phyloP scores from a whole-genome alignment of 2,888 invertebrate species.

The Apoda limacodes region DNA sequence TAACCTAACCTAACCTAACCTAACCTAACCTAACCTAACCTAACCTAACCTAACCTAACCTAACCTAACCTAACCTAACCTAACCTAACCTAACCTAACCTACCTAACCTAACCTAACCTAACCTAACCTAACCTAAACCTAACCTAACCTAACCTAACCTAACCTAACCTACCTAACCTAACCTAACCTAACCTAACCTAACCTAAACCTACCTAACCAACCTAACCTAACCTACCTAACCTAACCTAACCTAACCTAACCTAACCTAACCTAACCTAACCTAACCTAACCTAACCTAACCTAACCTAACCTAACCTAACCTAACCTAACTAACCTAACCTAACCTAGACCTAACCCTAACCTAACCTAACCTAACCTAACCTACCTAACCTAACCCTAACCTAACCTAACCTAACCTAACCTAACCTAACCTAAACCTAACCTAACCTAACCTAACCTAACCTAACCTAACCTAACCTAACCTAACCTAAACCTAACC shows the following conservation, averaged over 20 bases:
- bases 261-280: slow-evolving; percentile 4
- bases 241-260: slow-evolving; percentile 4
- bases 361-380: slow-evolving; percentile 14
- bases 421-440: slow-evolving; percentile 19
- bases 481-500: slow-evolving; percentile 15
- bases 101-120: not conserved
- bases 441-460: slow-evolving; percentile 17
- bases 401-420: slow-evolving; percentile 19
- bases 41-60: slow-evolving; percentile 6
- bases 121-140: slow-evolving; percentile 1
- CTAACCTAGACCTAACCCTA: slow-evolving; percentile 16
- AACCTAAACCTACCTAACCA: slow-evolving; percentile 2
- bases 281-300: slow-evolving; percentile 1
- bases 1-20: slow-evolving; percentile 18
- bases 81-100: not conserved
- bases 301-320: not conserved
- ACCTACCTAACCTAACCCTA: slow-evolving; percentile 19
- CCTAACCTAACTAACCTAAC: slow-evolving; percentile 1
- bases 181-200: slow-evolving; percentile 1
- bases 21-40: slow-evolving; percentile 17
- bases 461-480: slow-evolving; percentile 18
- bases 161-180: not conserved
- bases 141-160: slow-evolving; percentile 4
- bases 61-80: not conserved
- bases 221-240: slow-evolving; percentile 4